Base-by-base conservation (phyloP, 2,797 vertebrate genomes). In the Sebastes wilsoni region DNA sequence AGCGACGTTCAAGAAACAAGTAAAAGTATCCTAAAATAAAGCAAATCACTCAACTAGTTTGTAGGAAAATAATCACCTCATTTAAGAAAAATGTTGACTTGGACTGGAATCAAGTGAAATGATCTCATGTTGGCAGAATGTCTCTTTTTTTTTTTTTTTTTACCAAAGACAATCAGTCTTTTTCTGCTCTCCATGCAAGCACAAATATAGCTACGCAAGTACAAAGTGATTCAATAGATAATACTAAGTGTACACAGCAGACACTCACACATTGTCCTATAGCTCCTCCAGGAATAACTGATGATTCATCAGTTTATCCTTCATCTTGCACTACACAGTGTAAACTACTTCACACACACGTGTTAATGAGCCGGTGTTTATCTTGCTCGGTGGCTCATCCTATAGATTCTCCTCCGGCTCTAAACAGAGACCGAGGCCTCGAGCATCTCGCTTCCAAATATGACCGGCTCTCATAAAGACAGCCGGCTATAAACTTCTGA, bases 51-150 rank as follows among this genome's bases (percentile, higher is more conserved):
- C 30, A 34, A 11, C 46, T n/a, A 14, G n/a, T 84, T 27, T n/a
- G 6, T 20, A 49, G 36, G 23, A 72, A 81, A 84, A 77, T 77
- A 61, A 64, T 59, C 4, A 11, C 68, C 28, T 84, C 67, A 84
- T 64, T 58, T 4, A 5, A 55, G 62, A 78, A 80, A 85, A 85
- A 85, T 81, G 78, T 49, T 49, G 11, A 55, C 5, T 79, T 82
- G 75, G 77, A 56, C 14, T 28, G 1, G 5, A 79, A 55, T 77
- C 54, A 72, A 78, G 55, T 70, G 34, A 34, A 76, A 76, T 84
- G 79, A 85, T 66, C 76, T 83, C 86, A 87, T 79, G 46, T 46
- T 76, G 71, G 68, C 73, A 80, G 72, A 81, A 82, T 66, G 62
- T 27, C 30, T 49, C 22, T 79, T 42, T 14, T 14, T 77, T 67